These are phyloP conservation scores for Mesocentrotus franciscanus DNA, from an alignment of 53 echinoderm and acorn worm genomes.

Conservation along the genomic window DNA sequence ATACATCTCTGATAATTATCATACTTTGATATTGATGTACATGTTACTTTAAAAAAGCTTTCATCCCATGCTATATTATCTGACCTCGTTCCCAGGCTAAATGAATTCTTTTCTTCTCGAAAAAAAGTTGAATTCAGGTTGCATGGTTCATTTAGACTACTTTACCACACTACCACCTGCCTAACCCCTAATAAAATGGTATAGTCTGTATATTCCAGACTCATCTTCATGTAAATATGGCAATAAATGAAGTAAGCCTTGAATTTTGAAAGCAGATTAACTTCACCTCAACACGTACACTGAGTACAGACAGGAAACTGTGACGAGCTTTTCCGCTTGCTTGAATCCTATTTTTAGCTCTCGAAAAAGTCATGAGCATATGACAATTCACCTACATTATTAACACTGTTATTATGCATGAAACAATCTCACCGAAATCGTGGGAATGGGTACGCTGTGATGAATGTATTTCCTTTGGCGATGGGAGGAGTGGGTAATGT, in stretches of 20 bases:
- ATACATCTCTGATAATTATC: not conserved
- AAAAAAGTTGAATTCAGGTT: not conserved
- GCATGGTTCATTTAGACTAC: not conserved
- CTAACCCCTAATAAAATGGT: not conserved
- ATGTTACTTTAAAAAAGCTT: not conserved
- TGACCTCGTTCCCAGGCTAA: not conserved
- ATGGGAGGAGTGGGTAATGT: not conserved
- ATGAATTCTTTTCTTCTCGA: not conserved
- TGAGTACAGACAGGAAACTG: slow-evolving; percentile 49
- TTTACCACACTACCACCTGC: not conserved
- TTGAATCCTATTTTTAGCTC: slow-evolving; percentile 43
- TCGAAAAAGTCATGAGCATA: slow-evolving; percentile 51
- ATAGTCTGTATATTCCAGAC: not conserved
- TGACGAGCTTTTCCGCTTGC: slow-evolving; percentile 34
- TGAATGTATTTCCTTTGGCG: not conserved
- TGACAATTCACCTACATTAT: slow-evolving; percentile 55
- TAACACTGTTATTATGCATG: slow-evolving; percentile 25
- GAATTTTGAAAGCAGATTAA: slow-evolving; percentile 18
- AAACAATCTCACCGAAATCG: not conserved
- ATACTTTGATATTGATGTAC: not conserved
- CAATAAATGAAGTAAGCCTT: not conserved
- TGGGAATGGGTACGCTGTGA: not conserved
- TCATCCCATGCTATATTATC: not conserved
- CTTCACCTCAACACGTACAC: slow-evolving; percentile 17
- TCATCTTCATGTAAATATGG: not conserved